These are phyloP conservation scores for Heloderma charlesbogerti DNA, from an alignment of 2,113 vertebrate genomes.

Conservation along the genomic window DNA sequence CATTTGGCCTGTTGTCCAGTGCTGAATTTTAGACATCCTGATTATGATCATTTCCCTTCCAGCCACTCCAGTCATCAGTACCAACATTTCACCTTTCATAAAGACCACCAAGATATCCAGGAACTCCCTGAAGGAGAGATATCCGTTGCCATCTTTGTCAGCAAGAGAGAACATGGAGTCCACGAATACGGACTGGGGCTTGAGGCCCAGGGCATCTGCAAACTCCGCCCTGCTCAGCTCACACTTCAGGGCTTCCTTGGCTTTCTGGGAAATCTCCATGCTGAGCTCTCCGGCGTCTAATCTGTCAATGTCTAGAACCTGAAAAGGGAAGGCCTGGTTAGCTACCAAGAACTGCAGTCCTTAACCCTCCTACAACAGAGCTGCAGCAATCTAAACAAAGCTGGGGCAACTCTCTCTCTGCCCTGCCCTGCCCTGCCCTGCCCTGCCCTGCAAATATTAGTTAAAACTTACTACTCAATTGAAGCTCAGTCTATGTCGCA, in stretches of 20 bases:
- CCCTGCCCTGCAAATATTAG: not conserved
- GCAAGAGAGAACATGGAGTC: slow-evolving; percentile 96
- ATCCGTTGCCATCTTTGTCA: slow-evolving; percentile 95
- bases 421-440: too few species aligned
- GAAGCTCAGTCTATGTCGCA: not conserved
- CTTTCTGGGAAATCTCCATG: slow-evolving; percentile 77
- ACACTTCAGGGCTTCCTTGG: slow-evolving; percentile 86
- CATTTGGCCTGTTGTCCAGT: not conserved
- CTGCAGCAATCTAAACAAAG: not conserved
- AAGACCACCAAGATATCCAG: slow-evolving; percentile 94
- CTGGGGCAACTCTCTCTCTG: too few species aligned
- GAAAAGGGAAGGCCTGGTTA: not conserved
- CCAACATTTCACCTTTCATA: slow-evolving; percentile 89
- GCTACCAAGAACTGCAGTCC: slow-evolving; percentile 23
- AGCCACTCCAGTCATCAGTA: not conserved
- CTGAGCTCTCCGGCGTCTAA: slow-evolving; percentile 82
- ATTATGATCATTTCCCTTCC: not conserved
- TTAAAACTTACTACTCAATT: not conserved
- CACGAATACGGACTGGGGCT: slow-evolving; percentile 90
- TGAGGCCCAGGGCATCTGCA: slow-evolving; percentile 89
- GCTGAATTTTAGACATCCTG: not conserved
- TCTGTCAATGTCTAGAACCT: slow-evolving; percentile 92
- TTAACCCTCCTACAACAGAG: not conserved
- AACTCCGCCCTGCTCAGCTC: slow-evolving; percentile 93
- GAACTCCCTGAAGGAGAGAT: slow-evolving; percentile 95